These are phyloP conservation scores for Thunnus thynnus DNA, from an alignment of 2,113 vertebrate genomes.

Conservation along the genomic window DNA sequence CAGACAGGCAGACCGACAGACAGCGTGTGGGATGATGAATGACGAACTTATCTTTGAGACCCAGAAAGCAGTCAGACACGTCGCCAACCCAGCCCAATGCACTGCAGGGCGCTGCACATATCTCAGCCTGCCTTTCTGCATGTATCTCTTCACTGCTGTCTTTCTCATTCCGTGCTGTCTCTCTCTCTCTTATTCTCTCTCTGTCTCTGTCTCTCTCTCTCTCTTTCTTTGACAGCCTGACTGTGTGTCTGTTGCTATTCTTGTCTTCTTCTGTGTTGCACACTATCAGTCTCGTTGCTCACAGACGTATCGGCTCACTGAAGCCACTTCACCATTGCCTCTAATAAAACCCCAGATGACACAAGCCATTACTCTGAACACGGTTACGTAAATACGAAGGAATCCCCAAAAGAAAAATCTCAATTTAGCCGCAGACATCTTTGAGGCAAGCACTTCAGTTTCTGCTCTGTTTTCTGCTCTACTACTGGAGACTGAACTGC, in stretches of 20 bases:
- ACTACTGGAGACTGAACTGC: conserved; percentile 27
- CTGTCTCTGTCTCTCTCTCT: not conserved
- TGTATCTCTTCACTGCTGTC: conserved; percentile 27
- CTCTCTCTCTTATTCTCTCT: not conserved
- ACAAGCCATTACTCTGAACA: conserved; percentile 49
- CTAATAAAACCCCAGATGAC: conserved; percentile 48
- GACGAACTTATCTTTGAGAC: conserved; percentile 56
- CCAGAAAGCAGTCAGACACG: conserved; percentile 45
- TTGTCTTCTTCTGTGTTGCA: conserved; percentile 38
- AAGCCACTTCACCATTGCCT: conserved; percentile 39
- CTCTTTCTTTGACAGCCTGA: conserved; percentile 39
- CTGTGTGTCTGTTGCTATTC: conserved; percentile 64
- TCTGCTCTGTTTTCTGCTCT: conserved; percentile 17
- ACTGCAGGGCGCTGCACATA: conserved; percentile 41
- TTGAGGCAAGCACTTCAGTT: conserved; percentile 23
- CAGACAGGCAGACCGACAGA: conserved; percentile 11
- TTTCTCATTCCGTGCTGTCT: conserved; percentile 18
- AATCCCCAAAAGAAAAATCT: conserved; percentile 57
- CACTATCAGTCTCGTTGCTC: conserved; percentile 12
- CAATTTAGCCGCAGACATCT: conserved; percentile 55
- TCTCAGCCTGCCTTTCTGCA: conserved; percentile 52
- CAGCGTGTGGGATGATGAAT: conserved; percentile 53
- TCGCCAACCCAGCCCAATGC: conserved; percentile 25
- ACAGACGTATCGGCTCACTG: conserved; percentile 29
- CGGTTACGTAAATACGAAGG: conserved; percentile 53